Evolutionary conservation across 2,797 vertebrate genomes (phyloP).

Genomic region (Alca torda): DNA sequence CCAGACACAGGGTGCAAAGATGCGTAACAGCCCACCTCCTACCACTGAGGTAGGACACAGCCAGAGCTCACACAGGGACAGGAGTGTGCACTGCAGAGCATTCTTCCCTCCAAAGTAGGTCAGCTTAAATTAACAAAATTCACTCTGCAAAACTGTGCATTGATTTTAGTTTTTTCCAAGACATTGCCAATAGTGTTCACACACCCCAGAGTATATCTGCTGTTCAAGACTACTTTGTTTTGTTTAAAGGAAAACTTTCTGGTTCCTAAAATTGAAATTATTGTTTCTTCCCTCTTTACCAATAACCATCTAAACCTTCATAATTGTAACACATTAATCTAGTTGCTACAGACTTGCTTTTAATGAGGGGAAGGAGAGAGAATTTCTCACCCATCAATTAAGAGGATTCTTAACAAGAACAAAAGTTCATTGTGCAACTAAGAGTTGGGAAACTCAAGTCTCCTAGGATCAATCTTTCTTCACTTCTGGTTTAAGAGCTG

Average conservation of each 20-base stretch:
- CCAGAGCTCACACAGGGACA: background rate
- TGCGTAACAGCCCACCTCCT: background rate
- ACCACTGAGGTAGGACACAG: background rate
- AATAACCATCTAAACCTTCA: background rate
- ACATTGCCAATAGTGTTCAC: accelerated
- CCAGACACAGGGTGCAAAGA: background rate
- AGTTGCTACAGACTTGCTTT: background rate
- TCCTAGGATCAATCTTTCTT: background rate
- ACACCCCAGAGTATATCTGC: background rate
- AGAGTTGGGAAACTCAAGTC: background rate
- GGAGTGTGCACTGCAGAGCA: background rate
- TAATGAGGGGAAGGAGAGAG: background rate
- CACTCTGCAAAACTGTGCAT: background rate
- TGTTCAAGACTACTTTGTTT: background rate
- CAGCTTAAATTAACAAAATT: background rate
- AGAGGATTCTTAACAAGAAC: background rate
- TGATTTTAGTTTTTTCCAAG: background rate
- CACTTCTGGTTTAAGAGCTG: background rate
- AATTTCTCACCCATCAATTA: background rate
- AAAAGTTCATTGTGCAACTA: background rate
- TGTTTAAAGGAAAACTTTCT: background rate
- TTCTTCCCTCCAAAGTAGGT: background rate
- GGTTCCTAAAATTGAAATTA: background rate
- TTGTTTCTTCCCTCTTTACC: background rate
- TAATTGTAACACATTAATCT: background rate